These are phyloP conservation scores for Matsumyia berberina DNA, from an alignment of 2,888 invertebrate genomes.

Conservation along the genomic window DNA sequence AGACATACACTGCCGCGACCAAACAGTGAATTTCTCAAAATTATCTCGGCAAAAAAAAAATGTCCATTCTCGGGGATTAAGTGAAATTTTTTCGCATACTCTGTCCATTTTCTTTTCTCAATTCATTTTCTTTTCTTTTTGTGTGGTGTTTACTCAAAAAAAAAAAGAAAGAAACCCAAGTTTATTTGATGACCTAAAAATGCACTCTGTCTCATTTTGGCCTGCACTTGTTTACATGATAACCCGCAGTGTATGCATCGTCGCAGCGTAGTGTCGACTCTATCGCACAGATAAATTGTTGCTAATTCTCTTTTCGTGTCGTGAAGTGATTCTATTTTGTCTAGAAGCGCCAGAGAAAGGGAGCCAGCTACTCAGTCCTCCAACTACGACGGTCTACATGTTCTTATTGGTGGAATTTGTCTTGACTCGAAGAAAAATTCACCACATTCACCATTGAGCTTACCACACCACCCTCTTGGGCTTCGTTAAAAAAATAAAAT, in stretches of 20 bases:
- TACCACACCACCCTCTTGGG: slow-evolving; percentile 4
- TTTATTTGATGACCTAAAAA: slow-evolving; percentile 78
- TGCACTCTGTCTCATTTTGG: slow-evolving; percentile 77
- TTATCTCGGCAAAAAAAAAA: not conserved
- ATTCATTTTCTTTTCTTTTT: slow-evolving; percentile 54
- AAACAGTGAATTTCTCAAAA: slow-evolving; percentile 11
- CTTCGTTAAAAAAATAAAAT: slow-evolving; percentile 60
- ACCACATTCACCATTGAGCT: slow-evolving; percentile 59
- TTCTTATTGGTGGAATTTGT: slow-evolving; percentile 56
- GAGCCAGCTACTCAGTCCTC: slow-evolving; percentile 16
- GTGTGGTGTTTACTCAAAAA: slow-evolving; percentile 69
- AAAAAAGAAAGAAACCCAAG: slow-evolving; percentile 59
- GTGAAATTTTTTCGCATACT: slow-evolving; percentile 72
- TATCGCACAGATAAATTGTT: slow-evolving; percentile 70
- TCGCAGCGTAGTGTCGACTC: slow-evolving; percentile 34
- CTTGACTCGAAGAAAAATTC: slow-evolving; percentile 33
- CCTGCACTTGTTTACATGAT: slow-evolving; percentile 79
- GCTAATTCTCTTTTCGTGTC: slow-evolving; percentile 63
- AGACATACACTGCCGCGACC: slow-evolving; percentile 3
- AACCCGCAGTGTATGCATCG: slow-evolving; percentile 70
- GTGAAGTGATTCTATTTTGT: slow-evolving; percentile 37
- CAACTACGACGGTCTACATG: slow-evolving; percentile 16
- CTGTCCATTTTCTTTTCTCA: slow-evolving; percentile 63
- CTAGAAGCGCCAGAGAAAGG: not conserved
- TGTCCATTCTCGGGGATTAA: slow-evolving; percentile 33